Evolutionary conservation across 2,797 vertebrate genomes (phyloP), one percentile per base, ranked within the genome.

Genomic region (Neosalanx taihuensis): DNA sequence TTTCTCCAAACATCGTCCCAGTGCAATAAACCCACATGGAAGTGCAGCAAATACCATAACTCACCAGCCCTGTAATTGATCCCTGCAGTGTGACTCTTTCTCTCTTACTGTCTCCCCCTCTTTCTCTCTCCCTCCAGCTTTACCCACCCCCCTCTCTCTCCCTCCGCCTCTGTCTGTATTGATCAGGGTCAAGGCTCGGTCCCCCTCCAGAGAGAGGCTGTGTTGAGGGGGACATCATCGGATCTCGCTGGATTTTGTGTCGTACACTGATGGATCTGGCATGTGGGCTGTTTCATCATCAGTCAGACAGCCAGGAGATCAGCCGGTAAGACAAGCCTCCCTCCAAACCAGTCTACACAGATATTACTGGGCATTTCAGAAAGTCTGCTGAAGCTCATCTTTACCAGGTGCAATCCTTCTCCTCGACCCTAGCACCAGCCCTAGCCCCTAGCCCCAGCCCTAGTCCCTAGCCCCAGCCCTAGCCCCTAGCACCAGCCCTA

Each of bases 21-120:
- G 85, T 88, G 91, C 91, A 93, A 92, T 91, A 93, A 94, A 89
- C 82, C 81, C 81, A 80, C 78, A 70, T 82, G 92, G n/a, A 92
- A 89, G 81, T 87, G 85, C 79, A 89, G 89, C 86, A 92, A 89
- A 93, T 90, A 90, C 77, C 90, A 93, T 93, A 93, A 92, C 80
- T 92, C 85, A 87, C 89, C 88, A 89, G 89, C 91, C 84, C 86
- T 79, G 91, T 91, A 94, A 96, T 89, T 89, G 90, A 94, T 94
- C 92, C 92, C 93, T 81, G 85, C 81, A 90, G 90, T 90, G 76
- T 75, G 75, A 78, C 78, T 79, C 75, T 74, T 79, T 83, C 80
- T 81, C 57, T 81, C 72, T 77, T 72, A 62, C 74, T 73, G 80
- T 59, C 65, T 33, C 51, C 31, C 60, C 70, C 64, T 59, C 72